These are phyloP conservation scores for Murina feae DNA, from an alignment of 2,113 vertebrate species.

Conservation along the genomic window DNA sequence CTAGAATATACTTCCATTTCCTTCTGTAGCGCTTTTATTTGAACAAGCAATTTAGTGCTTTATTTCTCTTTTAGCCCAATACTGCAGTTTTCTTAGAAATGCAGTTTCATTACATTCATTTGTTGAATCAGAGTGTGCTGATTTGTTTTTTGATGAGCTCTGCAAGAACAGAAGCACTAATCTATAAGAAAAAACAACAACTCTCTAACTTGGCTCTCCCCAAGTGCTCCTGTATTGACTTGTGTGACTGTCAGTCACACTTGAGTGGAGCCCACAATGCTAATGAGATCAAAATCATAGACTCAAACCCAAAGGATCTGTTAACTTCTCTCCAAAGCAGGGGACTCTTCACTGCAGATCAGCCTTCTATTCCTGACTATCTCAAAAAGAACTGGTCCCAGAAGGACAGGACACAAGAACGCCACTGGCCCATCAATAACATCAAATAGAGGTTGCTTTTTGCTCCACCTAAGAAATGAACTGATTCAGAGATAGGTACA, in stretches of 20 bases:
- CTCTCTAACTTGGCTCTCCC: slow-evolving; percentile 24
- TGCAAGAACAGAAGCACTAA: slow-evolving; percentile 41
- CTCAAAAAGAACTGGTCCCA: slow-evolving; percentile 39
- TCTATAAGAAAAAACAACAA: slow-evolving; percentile 13
- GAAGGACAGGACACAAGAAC: slow-evolving; percentile 15
- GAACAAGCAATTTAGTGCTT: slow-evolving; percentile 22
- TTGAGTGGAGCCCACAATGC: slow-evolving; percentile 44
- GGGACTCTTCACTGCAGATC: slow-evolving; percentile 38
- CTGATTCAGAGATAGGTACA: slow-evolving; percentile 32
- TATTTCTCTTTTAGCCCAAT: slow-evolving; percentile 22
- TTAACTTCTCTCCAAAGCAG: slow-evolving; percentile 42
- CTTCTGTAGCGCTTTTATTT: slow-evolving; percentile 30
- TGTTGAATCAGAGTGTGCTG: slow-evolving; percentile 33
- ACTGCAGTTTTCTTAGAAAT: slow-evolving; percentile 34
- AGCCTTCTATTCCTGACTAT: slow-evolving; percentile 37
- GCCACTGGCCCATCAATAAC: slow-evolving; percentile 26
- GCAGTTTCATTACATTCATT: slow-evolving; percentile 14
- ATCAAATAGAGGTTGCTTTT: neutral
- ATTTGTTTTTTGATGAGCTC: slow-evolving; percentile 46
- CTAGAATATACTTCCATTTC: slow-evolving; percentile 30
- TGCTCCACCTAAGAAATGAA: neutral
- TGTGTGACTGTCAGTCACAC: slow-evolving; percentile 65
- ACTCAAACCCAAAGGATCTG: slow-evolving; percentile 44
- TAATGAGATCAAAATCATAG: slow-evolving; percentile 66
- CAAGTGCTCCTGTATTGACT: slow-evolving; percentile 63